Conservation (phyloP, 2,113 vertebrate genomes). For the Balaeniceps rex region DNA sequence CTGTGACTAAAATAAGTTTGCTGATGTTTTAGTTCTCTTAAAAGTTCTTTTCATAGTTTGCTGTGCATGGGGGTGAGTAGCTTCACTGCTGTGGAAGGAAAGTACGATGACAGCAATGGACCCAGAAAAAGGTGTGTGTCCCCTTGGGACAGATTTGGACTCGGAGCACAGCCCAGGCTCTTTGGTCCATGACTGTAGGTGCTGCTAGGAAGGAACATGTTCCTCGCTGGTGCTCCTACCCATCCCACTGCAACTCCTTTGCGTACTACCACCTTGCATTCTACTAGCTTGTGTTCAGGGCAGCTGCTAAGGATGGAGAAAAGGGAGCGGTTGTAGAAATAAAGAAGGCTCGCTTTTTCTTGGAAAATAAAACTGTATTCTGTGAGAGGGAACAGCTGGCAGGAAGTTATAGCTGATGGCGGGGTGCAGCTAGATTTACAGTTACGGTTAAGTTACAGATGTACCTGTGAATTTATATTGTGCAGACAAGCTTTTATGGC, state of each 20-base stretch:
- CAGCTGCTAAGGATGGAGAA: background rate
- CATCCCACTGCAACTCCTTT: background rate
- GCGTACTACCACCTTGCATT: rapidly evolving
- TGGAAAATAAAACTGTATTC: background rate
- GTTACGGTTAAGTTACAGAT: background rate
- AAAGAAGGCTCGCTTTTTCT: background rate
- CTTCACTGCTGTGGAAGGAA: background rate
- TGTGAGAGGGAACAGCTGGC: background rate
- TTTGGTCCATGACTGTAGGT: background rate
- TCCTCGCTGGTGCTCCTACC: background rate
- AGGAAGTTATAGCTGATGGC: background rate
- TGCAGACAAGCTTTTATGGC: background rate
- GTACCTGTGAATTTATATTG: background rate
- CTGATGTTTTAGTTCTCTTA: background rate
- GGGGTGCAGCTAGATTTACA: background rate
- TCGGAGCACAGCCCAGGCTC: background rate
- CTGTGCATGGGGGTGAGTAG: rapidly evolving
- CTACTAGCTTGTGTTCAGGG: rapidly evolving
- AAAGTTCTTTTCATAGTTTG: background rate
- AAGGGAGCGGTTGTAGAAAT: background rate
- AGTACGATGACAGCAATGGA: background rate
- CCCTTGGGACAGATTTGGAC: background rate
- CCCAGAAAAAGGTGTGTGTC: background rate
- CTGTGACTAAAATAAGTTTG: background rate
- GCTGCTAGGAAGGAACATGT: rapidly evolving